These are phyloP conservation scores for Scaptomyza hsui DNA, from an alignment of 1,140 invertebrate genomes.

Conservation along the genomic window DNA sequence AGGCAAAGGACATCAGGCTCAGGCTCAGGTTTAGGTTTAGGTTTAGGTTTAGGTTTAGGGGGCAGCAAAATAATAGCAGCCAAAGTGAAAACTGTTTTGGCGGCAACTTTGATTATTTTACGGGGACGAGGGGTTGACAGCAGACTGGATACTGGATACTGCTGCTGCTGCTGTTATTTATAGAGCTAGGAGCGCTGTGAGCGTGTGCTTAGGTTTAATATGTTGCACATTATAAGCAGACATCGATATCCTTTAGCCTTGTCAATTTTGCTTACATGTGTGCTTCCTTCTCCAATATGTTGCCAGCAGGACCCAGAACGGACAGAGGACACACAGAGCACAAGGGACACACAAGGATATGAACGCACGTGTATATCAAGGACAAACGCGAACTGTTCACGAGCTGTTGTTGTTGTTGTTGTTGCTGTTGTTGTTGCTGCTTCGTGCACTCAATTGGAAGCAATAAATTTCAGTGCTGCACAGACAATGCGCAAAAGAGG, in stretches of 20 bases:
- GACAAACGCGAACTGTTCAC: slow-evolving; percentile 74
- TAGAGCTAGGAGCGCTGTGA: slow-evolving; percentile 64
- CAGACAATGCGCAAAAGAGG: slow-evolving; percentile 52
- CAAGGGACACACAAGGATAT: slow-evolving; percentile 18
- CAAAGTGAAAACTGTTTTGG: slow-evolving; percentile 82
- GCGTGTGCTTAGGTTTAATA: slow-evolving; percentile 81
- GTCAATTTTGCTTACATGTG: slow-evolving; percentile 83
- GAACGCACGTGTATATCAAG: slow-evolving; percentile 79
- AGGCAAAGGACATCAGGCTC: slow-evolving; percentile 66
- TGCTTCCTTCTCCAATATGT: slow-evolving; percentile 80
- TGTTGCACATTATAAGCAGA: slow-evolving; percentile 84
- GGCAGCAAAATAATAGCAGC: slow-evolving; percentile 75
- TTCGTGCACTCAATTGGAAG: slow-evolving; percentile 83
- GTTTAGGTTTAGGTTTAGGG: slow-evolving; percentile 11
- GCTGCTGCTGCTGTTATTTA: slow-evolving; percentile 72
- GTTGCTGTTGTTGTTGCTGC: slow-evolving; percentile 49
- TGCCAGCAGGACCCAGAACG: slow-evolving; percentile 23
- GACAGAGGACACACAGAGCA: slow-evolving; percentile 33
- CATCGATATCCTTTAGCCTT: slow-evolving; percentile 84
- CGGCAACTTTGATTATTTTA: slow-evolving; percentile 75
- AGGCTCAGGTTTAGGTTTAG: slow-evolving; percentile 18
- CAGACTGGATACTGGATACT: background rate
- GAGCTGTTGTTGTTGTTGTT: slow-evolving; percentile 53
- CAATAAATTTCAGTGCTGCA: slow-evolving; percentile 81
- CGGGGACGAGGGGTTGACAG: slow-evolving; percentile 11